These are phyloP conservation scores for Micropoecilia bifurca DNA, from an alignment of 2,797 vertebrate species.

Conservation along the genomic window DNA sequence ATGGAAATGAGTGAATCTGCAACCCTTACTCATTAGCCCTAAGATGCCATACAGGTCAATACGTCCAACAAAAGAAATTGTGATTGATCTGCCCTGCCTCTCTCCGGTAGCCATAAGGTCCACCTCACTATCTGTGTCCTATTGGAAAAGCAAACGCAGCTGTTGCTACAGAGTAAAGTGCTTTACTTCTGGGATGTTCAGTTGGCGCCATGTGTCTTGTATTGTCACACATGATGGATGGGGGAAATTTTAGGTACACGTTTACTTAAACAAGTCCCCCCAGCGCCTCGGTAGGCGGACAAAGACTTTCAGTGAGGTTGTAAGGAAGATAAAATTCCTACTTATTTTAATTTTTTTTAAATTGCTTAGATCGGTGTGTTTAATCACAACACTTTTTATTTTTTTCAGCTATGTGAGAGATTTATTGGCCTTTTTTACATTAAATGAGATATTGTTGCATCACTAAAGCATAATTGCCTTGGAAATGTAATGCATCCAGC, in stretches of 20 bases:
- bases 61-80: slow-evolving; percentile 67
- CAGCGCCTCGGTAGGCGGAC: slow-evolving; percentile 59
- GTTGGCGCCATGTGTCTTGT: slow-evolving; percentile 55
- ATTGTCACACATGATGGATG: slow-evolving; percentile 75
- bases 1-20: slow-evolving; percentile 29
- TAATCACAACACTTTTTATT: background rate
- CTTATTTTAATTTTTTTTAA: background rate
- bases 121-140: slow-evolving; percentile 48
- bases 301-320: slow-evolving; percentile 15
- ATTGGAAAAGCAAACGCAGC: slow-evolving; percentile 83
- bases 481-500: background rate
- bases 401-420: background rate
- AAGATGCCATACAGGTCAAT: slow-evolving; percentile 44
- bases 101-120: slow-evolving; percentile 68
- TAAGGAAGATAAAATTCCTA: background rate
- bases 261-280: slow-evolving; percentile 62
- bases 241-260: slow-evolving; percentile 42
- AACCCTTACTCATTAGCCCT: background rate
- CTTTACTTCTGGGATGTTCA: slow-evolving; percentile 42
- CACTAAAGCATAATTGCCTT: background rate
- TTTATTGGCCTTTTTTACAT: background rate
- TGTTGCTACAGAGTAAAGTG: slow-evolving; percentile 66
- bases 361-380: background rate
- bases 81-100: slow-evolving; percentile 72
- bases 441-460: background rate